phyloP scores from a whole-genome alignment of 2,888 invertebrate species.

The Lydus trimaculatus region DNA sequence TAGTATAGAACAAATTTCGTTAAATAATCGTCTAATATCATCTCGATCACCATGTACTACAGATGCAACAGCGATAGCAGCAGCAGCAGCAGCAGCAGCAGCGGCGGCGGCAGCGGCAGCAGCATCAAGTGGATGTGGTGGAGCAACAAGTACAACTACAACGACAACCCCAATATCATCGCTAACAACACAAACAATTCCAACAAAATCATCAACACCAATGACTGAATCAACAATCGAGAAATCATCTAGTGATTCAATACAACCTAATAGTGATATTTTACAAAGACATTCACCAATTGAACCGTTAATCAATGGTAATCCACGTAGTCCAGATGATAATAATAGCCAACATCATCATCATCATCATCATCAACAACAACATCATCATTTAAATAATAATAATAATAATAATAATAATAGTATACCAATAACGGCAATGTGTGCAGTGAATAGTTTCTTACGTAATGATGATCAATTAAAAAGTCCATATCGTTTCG shows the following conservation, averaged over 20 bases:
- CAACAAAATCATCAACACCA: conserved; percentile 41
- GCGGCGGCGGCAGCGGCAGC: conserved; percentile 51
- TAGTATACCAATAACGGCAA: conserved; percentile 60
- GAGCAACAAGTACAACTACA: conserved; percentile 43
- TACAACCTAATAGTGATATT: not conserved
- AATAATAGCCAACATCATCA: conserved; percentile 65
- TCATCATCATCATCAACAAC: conserved; percentile 63
- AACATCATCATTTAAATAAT: conserved; percentile 62
- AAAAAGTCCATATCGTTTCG: conserved; percentile 78
- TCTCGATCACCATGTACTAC: conserved; percentile 46
- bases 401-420: conserved; percentile 60
- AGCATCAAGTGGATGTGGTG: conserved; percentile 20
- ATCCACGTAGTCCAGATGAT: conserved; percentile 60
- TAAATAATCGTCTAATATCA: conserved; percentile 45
- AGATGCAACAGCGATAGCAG: conserved; percentile 48
- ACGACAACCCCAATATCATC: not conserved
- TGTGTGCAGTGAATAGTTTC: conserved; percentile 60
- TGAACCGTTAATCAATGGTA: conserved; percentile 55
- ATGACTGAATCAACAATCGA: conserved; percentile 38
- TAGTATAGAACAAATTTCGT: conserved; percentile 66
- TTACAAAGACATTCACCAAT: conserved; percentile 44
- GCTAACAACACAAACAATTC: conserved; percentile 37
- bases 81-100: conserved; percentile 49
- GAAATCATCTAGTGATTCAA: conserved; percentile 17
- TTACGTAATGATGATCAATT: conserved; percentile 62